phyloP scores from a whole-genome alignment of 2,113 vertebrate genomes.

The Calidris pygmaea region DNA sequence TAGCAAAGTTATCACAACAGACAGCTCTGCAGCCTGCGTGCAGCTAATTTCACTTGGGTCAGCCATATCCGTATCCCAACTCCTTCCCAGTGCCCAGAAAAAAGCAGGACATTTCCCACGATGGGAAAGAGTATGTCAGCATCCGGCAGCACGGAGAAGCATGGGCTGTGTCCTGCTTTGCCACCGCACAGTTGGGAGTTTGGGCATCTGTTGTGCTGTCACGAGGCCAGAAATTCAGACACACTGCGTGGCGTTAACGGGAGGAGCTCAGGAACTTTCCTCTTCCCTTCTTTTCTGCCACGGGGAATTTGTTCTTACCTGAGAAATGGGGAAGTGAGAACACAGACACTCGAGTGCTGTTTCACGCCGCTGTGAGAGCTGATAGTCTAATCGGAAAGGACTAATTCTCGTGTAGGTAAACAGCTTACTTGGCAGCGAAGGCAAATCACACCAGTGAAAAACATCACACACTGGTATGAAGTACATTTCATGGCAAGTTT shows the following conservation, averaged over 20 bases:
- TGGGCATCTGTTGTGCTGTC: constrained; percentile 21
- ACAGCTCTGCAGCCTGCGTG: background rate
- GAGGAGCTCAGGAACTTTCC: background rate
- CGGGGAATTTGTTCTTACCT: background rate
- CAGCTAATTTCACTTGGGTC: background rate
- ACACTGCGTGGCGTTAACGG: fast-evolving
- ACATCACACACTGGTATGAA: background rate
- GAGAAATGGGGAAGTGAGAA: background rate
- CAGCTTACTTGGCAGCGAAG: background rate
- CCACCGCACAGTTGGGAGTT: background rate
- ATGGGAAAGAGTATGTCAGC: background rate
- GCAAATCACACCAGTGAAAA: background rate
- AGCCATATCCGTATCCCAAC: background rate
- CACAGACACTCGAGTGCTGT: background rate
- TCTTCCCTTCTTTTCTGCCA: background rate
- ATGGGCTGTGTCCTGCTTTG: background rate
- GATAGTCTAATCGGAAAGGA: background rate
- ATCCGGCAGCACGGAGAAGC: background rate
- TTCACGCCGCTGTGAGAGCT: background rate
- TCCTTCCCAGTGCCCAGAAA: background rate
- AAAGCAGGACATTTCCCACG: background rate
- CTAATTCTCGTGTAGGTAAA: background rate
- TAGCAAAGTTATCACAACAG: background rate
- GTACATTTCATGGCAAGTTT: background rate
- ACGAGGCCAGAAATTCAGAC: constrained; percentile 4